Percentiles rank a stretch among this genome's conserved stretches.
Conservation (phyloP, 2,888 invertebrate species). For the Sphaerophoria rueppellii region DNA sequence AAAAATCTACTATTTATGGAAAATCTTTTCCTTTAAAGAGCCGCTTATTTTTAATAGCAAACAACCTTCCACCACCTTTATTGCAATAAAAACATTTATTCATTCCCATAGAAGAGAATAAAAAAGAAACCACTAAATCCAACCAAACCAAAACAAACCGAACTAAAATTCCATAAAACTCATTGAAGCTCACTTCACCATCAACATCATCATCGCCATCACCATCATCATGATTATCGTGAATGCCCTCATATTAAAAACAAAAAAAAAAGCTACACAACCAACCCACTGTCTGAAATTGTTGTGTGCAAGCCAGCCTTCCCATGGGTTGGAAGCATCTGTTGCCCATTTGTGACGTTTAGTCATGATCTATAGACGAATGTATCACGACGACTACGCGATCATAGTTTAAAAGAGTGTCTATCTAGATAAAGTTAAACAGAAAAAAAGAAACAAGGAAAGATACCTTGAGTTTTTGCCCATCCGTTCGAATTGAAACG, state of each 20-base stretch:
- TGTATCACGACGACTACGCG: conserved; percentile 53
- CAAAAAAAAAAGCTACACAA: conserved; percentile 7
- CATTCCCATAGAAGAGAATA: not conserved
- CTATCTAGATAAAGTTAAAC: conserved; percentile 8
- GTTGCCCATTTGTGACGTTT: conserved; percentile 63
- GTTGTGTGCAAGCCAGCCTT: conserved; percentile 1
- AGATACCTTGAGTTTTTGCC: conserved; percentile 5
- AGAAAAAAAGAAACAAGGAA: not conserved
- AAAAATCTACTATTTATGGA: not conserved
- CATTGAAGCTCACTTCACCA: conserved; percentile 46
- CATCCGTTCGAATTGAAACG: not conserved
- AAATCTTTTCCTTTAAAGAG: not conserved
- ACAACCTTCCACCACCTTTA: conserved; percentile 13
- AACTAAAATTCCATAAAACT: conserved; percentile 48
- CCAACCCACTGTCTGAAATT: conserved; percentile 18
- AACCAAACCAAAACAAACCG: conserved; percentile 32
- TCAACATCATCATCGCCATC: not conserved
- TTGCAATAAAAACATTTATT: not conserved
- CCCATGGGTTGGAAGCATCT: conserved; percentile 55
- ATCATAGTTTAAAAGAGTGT: conserved; percentile 20
- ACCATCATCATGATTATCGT: conserved; percentile 30
- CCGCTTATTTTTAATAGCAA: not conserved
- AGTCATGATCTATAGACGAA: conserved; percentile 63
- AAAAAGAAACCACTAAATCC: not conserved
- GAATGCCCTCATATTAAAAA: conserved; percentile 30